These are phyloP conservation scores for Holothuria leucospilota DNA, from an alignment of 53 echinoderm and acorn worm species.

Conservation along the genomic window DNA sequence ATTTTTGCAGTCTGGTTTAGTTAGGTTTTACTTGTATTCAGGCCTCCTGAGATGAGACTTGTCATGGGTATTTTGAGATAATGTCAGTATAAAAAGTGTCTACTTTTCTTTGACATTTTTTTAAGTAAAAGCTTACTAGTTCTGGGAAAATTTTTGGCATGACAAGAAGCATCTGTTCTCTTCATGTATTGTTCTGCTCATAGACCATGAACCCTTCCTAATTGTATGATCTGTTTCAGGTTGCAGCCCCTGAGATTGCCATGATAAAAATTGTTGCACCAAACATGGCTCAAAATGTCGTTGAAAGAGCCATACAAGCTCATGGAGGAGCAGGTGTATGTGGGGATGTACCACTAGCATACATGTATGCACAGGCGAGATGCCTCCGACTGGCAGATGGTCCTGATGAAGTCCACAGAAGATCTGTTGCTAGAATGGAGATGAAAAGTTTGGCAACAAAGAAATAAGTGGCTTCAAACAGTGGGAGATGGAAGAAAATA, in stretches of 20 bases:
- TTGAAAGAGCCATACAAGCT: conserved; percentile 96
- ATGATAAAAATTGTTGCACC: conserved; percentile 98
- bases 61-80: too few species aligned
- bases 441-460: conserved; percentile 58
- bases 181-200: background rate
- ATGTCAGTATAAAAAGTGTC: too few species aligned
- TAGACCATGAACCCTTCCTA: too few species aligned
- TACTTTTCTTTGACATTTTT: too few species aligned
- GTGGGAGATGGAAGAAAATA: too few species aligned
- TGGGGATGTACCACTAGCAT: conserved; percentile 81
- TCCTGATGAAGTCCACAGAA: conserved; percentile 94
- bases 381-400: conserved; percentile 88
- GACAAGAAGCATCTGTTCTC: background rate
- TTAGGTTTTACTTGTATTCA: too few species aligned
- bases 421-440: conserved; percentile 87
- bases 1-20: too few species aligned
- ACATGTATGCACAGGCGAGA: conserved; percentile 69
- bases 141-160: too few species aligned
- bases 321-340: conserved; percentile 88
- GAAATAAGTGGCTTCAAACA: background rate
- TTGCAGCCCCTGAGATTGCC: conserved; percentile 90
- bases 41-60: too few species aligned
- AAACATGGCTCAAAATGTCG: conserved; percentile 82
- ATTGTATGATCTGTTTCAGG: conserved; percentile 44
- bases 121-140: too few species aligned